Base-by-base conservation (phyloP, 1,140 invertebrate genomes). In the Drosophila virilis region DNA sequence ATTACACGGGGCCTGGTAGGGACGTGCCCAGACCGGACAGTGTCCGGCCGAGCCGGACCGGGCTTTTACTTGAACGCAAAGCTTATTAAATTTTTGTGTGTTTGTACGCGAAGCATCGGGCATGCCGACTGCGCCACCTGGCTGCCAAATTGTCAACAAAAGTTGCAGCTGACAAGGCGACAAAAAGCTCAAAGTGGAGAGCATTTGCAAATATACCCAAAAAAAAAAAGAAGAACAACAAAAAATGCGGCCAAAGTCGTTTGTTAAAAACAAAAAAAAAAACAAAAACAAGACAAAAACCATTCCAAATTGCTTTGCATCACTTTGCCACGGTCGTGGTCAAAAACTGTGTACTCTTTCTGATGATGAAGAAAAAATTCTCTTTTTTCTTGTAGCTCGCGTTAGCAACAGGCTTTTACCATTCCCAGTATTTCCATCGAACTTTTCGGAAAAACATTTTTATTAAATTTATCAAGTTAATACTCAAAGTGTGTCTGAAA, bases 71-170 rank as follows among this genome's bases (percentile, higher is more conserved):
- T 46, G 12, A 33, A 12, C 22, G 46, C 15, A 15, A 43, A 73
- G 68, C 80, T 84, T 84, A 84, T 84, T 84, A 84, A 85, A 84
- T 80, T 84, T 85, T 77, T 61, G 73, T 66, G 64, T 68, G 65
- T 73, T 60, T 52, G 78, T 77, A 42, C 60, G n/a, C 32, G 58
- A 38, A 61, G 54, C 45, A 51, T 51, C 35, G 42, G 7, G 15
- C 45, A n/a, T 9, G 35, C 32, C 10, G 42, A 35, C 38, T 64
- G 80, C 60, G 57, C 67, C 62, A 73, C 81, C 80, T 84, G 77
- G 40, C 57, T 77, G 74, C 48, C 74, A 66, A 84, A 85, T 84
- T 85, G 84, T 85, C 75, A 74, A 64, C 57, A 77, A 78, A 80
- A 81, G 38, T 81, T 82, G 13, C 48, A 61, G 79, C 52, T 82